phyloP scores from a whole-genome alignment of 2,797 vertebrate genomes.

The Heliangelus exortis region DNA sequence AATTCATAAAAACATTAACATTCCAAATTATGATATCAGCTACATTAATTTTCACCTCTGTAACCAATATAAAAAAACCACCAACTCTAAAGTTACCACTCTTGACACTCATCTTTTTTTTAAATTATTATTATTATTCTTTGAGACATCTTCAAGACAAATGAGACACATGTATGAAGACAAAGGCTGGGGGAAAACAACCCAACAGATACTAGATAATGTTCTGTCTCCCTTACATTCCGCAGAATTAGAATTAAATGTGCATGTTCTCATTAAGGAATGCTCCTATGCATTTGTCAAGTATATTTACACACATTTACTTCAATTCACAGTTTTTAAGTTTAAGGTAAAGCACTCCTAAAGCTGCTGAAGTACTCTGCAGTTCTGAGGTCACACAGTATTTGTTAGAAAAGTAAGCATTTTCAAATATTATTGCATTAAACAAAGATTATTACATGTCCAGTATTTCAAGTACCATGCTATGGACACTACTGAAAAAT shows the following conservation, averaged over 20 bases:
- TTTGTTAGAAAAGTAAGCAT: background rate
- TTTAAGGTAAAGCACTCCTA: background rate
- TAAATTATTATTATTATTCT: background rate
- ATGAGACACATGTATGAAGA: background rate
- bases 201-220: background rate
- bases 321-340: background rate
- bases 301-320: background rate
- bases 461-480: background rate
- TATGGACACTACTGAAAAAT: background rate
- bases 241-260: background rate
- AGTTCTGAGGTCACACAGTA: background rate
- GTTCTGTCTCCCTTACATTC: background rate
- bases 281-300: background rate
- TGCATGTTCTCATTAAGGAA: background rate
- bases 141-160: background rate
- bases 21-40: background rate
- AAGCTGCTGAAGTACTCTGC: background rate
- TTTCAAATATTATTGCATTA: background rate
- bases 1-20: background rate
- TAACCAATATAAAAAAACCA: background rate
- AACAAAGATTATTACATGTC: background rate
- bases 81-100: background rate
- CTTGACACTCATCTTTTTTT: background rate
- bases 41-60: background rate
- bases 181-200: background rate